A percentile compares a stretch with the other conserved stretches of the same genome.
Evolutionary conservation across 2,888 invertebrate species (phyloP).

Genomic region (Doris montereyensis): DNA sequence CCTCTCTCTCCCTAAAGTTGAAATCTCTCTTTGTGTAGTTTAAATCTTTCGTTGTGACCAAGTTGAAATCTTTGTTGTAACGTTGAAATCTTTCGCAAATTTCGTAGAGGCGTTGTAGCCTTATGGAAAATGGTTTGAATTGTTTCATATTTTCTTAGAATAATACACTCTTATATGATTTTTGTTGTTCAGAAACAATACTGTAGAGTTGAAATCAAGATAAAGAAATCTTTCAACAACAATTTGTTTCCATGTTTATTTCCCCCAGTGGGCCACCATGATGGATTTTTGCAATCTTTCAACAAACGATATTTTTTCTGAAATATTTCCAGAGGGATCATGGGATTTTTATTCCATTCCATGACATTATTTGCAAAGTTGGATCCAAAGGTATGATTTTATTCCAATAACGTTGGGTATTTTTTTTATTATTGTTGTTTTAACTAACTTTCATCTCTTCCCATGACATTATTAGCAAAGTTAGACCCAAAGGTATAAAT

Average conservation of each 20-base stretch:
- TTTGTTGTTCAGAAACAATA: neutral
- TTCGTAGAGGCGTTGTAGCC: too few relatives aligned
- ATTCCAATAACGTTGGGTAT: too few relatives aligned
- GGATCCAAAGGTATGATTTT: constrained; percentile 61
- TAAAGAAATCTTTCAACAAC: neutral
- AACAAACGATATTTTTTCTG: constrained; percentile 67
- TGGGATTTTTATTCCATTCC: constrained; percentile 64
- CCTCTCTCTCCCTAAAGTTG: too few relatives aligned
- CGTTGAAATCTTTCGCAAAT: too few relatives aligned
- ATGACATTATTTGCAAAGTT: constrained; percentile 64
- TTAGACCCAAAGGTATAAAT: too few relatives aligned
- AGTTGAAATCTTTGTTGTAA: too few relatives aligned
- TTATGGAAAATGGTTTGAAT: too few relatives aligned
- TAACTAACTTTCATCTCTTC: too few relatives aligned
- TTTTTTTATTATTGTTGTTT: too few relatives aligned
- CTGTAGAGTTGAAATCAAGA: neutral
- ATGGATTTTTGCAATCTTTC: constrained; percentile 62
- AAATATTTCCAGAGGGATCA: constrained; percentile 61
- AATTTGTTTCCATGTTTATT: neutral
- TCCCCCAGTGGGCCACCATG: constrained; percentile 63
- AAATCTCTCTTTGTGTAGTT: too few relatives aligned
- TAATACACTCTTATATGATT: neutral
- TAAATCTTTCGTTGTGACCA: too few relatives aligned
- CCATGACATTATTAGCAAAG: too few relatives aligned
- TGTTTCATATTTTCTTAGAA: neutral